Conservation (phyloP, 2,113 vertebrate genomes). For the Casuarius casuarius region DNA sequence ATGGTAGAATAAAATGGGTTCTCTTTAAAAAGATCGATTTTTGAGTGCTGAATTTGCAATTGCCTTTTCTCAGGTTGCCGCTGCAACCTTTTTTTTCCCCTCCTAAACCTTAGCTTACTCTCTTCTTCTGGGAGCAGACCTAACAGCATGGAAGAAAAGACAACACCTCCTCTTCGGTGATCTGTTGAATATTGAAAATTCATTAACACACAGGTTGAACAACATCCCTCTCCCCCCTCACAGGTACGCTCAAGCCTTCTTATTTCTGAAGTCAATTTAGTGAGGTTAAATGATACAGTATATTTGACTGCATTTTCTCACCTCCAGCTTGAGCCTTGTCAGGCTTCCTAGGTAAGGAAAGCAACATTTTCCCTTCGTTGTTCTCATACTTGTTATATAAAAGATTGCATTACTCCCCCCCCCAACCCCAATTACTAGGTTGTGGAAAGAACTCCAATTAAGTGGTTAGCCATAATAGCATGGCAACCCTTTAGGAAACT, state of each 20-base stretch:
- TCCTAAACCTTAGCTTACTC: background rate
- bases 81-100: background rate
- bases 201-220: background rate
- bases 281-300: background rate
- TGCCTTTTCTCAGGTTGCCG: background rate
- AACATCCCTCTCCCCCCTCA: background rate
- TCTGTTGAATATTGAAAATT: background rate
- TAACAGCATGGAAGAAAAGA: background rate
- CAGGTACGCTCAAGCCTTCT: background rate
- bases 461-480: constrained; percentile 43
- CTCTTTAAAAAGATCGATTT: background rate
- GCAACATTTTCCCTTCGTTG: background rate
- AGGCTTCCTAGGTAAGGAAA: background rate
- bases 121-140: background rate
- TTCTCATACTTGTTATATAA: background rate
- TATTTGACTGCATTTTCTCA: background rate
- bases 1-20: background rate
- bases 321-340: background rate
- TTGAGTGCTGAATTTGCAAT: background rate
- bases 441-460: constrained; percentile 55
- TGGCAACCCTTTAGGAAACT: constrained; percentile 62
- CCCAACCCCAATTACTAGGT: constrained; percentile 26
- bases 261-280: background rate
- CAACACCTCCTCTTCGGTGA: background rate
- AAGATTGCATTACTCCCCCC: background rate